phyloP scores from a whole-genome alignment of 37 sponge, comb jelly and placozoan genomes.

The Ephydatia muelleri region DNA sequence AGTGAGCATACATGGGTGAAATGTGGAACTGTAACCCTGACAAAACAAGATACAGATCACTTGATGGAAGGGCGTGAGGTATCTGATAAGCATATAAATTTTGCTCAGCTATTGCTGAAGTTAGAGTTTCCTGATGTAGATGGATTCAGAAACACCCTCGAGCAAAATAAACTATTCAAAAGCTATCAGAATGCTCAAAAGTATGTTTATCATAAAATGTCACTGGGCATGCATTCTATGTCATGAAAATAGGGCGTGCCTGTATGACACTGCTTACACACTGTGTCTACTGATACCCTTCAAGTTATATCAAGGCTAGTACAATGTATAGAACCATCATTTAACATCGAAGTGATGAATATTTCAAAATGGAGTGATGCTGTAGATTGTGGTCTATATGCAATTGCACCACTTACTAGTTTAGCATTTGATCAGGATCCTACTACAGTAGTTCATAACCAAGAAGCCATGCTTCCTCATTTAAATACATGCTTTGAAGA shows the following conservation, averaged over 20 bases:
- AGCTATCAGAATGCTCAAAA: too few species aligned
- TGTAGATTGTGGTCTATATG: conserved; percentile 33
- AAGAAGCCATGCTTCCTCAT: too few species aligned
- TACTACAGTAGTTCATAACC: too few species aligned
- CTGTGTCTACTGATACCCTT: conserved; percentile 13
- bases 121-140: background rate
- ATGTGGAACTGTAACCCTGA: conserved; percentile 6
- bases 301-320: conserved; percentile 26
- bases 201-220: too few species aligned
- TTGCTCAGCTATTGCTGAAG: too few species aligned
- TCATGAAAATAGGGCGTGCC: background rate
- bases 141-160: conserved; percentile 34
- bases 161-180: too few species aligned
- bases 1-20: background rate
- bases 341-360: conserved; percentile 30
- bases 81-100: too few species aligned
- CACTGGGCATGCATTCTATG: conserved; percentile 42
- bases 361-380: conserved; percentile 26
- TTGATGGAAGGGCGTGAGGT: conserved; percentile 4
- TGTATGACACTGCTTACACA: conserved; percentile 24
- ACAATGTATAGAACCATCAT: background rate
- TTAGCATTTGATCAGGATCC: conserved; percentile 33
- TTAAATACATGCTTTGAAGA: background rate
- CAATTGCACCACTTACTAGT: conserved; percentile 17
- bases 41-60: background rate